phyloP scores from a whole-genome alignment of 2,113 vertebrate genomes.

The Sinocyclocheilus rhinocerous region DNA sequence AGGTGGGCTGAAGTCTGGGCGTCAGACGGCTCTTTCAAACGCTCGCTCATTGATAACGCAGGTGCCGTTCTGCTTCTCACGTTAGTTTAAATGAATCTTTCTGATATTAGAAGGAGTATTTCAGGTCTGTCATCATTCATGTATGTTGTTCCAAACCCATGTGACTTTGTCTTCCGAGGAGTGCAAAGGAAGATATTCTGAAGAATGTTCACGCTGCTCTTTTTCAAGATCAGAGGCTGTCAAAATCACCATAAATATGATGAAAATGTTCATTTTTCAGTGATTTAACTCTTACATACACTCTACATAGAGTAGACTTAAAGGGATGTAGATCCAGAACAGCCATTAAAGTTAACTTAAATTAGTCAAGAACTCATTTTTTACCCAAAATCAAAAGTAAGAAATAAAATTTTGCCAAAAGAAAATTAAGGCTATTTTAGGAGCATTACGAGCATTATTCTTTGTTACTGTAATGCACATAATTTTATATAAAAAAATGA shows the following conservation, averaged over 20 bases:
- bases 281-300: not conserved
- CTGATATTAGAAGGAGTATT: not conserved
- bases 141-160: not conserved
- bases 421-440: too few relatives aligned
- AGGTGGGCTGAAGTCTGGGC: conserved; percentile 65
- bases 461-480: not conserved
- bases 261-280: not conserved
- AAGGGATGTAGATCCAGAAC: too few relatives aligned
- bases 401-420: too few relatives aligned
- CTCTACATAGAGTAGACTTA: too few relatives aligned
- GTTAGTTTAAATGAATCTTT: not conserved
- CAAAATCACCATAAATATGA: not conserved
- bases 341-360: too few relatives aligned
- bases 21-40: conserved; percentile 31
- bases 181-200: not conserved
- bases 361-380: too few relatives aligned
- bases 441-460: too few relatives aligned
- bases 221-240: not conserved
- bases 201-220: not conserved
- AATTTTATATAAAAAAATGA: not conserved
- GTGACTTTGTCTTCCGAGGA: not conserved
- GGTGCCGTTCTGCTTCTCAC: not conserved
- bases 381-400: too few relatives aligned
- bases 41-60: conserved; percentile 21
- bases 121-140: not conserved